Base-by-base conservation (phyloP, 2,797 vertebrate species). In the Danio albolineatus region DNA sequence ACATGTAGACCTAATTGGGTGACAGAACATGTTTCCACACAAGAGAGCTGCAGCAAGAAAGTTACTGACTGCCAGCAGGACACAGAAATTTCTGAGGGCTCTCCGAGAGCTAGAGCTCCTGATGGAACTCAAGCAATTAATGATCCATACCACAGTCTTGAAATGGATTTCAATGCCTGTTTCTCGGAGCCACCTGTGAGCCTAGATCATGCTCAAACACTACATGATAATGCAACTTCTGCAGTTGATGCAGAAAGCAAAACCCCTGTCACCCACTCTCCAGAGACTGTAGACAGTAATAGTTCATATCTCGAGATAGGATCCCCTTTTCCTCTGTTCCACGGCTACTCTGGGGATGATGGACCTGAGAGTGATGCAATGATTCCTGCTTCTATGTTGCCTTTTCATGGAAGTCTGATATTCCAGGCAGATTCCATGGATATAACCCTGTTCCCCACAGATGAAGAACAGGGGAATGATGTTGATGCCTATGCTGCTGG, bases 351-450 rank as follows among this genome's bases (percentile, higher is more conserved):
- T 79, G 84, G 85, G 69, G 87, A 93, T 78, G 93, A 94, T 70
- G 88, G 91, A 65, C 78, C 88, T 0, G 92, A 89, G 5, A 91
- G 90, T 0, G 94, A 96, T 17, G 91, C 89, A 0, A 95, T 99
- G 96, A 96, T 99, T 84, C 96, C 97, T 0, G 97, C 96, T 0
- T 92, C 96, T 0, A 91, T 97, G 75, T 93, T 99, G 80, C 96
- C 97, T 0, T 96, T 97, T 79, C 94, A 92, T 12, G 96, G 96
- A 38, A 98, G 96, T 81, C 93, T 98, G 8, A 95, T 99, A 72
- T 97, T 98, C 71, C 96, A 96, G 85, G 98, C 96, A 0, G 98
- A 98, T 79, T 95, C 96, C 0, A 94, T 98, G 93, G 98, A 98
- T 90, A 96, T 99, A 86, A 93, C 94, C 0, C 92, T 96, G 2